Conservation (phyloP, 2,888 invertebrate species). For the Tetheella fluctuosa region DNA sequence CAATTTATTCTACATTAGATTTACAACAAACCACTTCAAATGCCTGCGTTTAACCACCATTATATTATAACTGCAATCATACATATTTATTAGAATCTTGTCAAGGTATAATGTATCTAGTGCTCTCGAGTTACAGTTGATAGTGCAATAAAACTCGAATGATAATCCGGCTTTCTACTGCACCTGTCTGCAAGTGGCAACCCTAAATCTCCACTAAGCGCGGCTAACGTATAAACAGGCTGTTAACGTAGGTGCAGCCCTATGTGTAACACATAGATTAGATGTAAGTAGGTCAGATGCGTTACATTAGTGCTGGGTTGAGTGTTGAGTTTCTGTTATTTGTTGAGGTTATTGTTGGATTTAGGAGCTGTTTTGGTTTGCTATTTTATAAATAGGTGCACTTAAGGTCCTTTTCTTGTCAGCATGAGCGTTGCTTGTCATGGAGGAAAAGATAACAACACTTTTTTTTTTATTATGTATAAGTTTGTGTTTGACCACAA, state of each 20-base stretch:
- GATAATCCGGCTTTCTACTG: constrained; percentile 15
- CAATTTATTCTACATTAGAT: too few species aligned
- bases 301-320: not conserved
- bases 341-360: not conserved
- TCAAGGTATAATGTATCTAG: not conserved
- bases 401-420: not conserved
- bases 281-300: constrained; percentile 1
- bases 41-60: not conserved
- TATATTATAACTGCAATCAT: not conserved
- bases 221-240: constrained; percentile 19
- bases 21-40: too few species aligned
- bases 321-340: not conserved
- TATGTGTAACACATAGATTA: not conserved
- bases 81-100: not conserved
- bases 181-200: constrained; percentile 27
- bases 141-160: constrained; percentile 4
- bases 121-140: not conserved
- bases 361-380: not conserved
- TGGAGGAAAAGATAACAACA: too few species aligned
- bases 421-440: too few species aligned
- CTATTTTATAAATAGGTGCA: not conserved
- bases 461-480: too few species aligned
- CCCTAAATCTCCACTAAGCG: constrained; percentile 19
- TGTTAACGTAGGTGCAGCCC: constrained; percentile 12
- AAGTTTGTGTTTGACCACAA: too few species aligned